Conservation (phyloP, 1,140 invertebrate genomes). For the Thereuonema tuberculata region DNA sequence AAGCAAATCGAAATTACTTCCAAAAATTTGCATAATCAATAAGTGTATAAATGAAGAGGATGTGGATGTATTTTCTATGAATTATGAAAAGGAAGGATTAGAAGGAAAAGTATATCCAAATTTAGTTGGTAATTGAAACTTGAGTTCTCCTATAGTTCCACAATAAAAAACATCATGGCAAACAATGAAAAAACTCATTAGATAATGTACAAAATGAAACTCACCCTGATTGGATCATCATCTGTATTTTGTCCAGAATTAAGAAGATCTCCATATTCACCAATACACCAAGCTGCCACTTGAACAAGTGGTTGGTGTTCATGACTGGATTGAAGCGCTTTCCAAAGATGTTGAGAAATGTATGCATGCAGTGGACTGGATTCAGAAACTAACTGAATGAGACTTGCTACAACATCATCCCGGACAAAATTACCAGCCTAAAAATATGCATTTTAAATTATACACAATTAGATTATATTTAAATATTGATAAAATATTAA, state of each 20-base stretch:
- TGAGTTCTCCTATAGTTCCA: too few species aligned
- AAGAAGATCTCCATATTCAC: conserved; percentile 90
- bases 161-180: background rate
- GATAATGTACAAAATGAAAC: conserved; percentile 9
- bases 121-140: background rate
- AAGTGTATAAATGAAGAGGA: too few species aligned
- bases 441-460: too few species aligned
- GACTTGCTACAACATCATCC: conserved; percentile 91
- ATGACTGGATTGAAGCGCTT: conserved; percentile 53
- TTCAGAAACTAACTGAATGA: conserved; percentile 88
- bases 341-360: conserved; percentile 75
- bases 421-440: conserved; percentile 94
- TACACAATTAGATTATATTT: conserved; percentile 16
- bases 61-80: too few species aligned
- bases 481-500: background rate
- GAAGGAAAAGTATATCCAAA: too few species aligned
- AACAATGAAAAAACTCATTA: background rate
- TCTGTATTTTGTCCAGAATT: conserved; percentile 43
- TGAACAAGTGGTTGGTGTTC: conserved; percentile 29
- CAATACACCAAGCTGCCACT: conserved; percentile 93
- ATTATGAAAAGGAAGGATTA: too few species aligned
- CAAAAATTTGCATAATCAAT: too few species aligned
- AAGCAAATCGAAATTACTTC: too few species aligned
- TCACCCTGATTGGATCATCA: conserved; percentile 33
- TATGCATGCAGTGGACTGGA: conserved; percentile 61